Percentiles rank a stretch among this genome's conserved stretches.
Evolutionary conservation across 2,113 vertebrate species (phyloP).

Genomic region (Hydropotes inermis): DNA sequence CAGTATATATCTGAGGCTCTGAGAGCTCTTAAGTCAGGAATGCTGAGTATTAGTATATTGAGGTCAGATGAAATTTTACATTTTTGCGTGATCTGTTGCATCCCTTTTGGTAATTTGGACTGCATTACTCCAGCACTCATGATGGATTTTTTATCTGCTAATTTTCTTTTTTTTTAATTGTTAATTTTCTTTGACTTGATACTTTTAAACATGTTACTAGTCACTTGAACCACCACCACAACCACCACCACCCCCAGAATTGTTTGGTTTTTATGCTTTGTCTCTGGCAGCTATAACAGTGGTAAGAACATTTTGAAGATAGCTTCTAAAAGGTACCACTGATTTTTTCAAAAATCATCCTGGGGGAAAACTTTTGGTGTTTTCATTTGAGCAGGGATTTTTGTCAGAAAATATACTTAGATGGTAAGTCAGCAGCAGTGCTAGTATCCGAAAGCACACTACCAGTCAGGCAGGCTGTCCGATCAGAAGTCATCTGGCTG

Average conservation of each 20-base stretch:
- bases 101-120: conserved; percentile 73
- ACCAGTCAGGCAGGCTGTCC: conserved; percentile 30
- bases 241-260: background rate
- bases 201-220: conserved; percentile 68
- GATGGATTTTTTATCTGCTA: conserved; percentile 73
- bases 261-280: conserved; percentile 77
- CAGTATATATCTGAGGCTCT: conserved; percentile 88
- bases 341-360: conserved; percentile 63
- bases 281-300: conserved; percentile 85
- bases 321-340: conserved; percentile 76
- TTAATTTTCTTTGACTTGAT: conserved; percentile 72
- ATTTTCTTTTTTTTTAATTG: conserved; percentile 73
- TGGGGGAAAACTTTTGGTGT: conserved; percentile 38
- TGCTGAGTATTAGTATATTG: conserved; percentile 87
- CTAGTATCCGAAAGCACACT: conserved; percentile 75
- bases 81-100: conserved; percentile 71
- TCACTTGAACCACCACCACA: conserved; percentile 64
- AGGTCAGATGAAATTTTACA: conserved; percentile 83
- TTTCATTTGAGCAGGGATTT: conserved; percentile 68
- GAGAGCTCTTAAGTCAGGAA: conserved; percentile 88
- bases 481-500: conserved; percentile 56
- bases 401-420: conserved; percentile 62
- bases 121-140: conserved; percentile 79
- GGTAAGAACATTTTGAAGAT: conserved; percentile 76
- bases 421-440: conserved; percentile 58